Evolutionary conservation across 2,888 invertebrate genomes (phyloP), one percentile per base, ranked within the genome.

Genomic region (Barypeithes pellucidus): DNA sequence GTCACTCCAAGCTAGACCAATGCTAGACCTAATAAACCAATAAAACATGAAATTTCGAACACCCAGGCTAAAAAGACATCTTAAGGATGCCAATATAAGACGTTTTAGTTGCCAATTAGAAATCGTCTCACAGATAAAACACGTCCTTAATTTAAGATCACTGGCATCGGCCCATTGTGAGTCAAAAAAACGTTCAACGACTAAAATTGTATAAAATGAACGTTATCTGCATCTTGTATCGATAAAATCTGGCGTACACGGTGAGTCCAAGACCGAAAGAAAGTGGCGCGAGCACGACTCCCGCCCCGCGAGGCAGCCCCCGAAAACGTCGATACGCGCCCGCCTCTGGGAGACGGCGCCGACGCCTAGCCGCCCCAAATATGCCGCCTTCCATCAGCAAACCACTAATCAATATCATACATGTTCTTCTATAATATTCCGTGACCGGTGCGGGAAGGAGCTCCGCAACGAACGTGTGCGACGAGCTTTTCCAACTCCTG

Each of bases 271-370:
- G 29, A 14, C 16, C 47, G 24, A 36, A 43, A 18, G 2, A 16
- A 7, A 14, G 20, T n/a, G 36, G 43, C 45, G 61, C 45, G 33
- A n/a, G 33, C 54, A 57, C 33, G 4, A 11, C 24, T 18, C 16
- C 54, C 54, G 33, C 54, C 54, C 54, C 33, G 18, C 33, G 2
- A 9, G 2, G 7, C 24, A 41, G 2, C 43, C 63, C 20, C 33
- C 39, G 39, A 52, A 66, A 66, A 66, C 66, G 66, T 66, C 66
- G 54, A 66, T 66, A 66, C 67, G 16, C 29, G 36, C 47, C 67
- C 67, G 41, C 52, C 29, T 22, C 16, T 36, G n/a, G 36, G 33
- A 59, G 36, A 36, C 33, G 39, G 67, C 67, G 60, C 47, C 67
- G 67, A 50, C 67, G 29, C 60, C 12, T 14, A n/a, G 33, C 59